These are phyloP conservation scores for Illadopsis cleaveri DNA, from an alignment of 2,113 vertebrate genomes.

Conservation along the genomic window DNA sequence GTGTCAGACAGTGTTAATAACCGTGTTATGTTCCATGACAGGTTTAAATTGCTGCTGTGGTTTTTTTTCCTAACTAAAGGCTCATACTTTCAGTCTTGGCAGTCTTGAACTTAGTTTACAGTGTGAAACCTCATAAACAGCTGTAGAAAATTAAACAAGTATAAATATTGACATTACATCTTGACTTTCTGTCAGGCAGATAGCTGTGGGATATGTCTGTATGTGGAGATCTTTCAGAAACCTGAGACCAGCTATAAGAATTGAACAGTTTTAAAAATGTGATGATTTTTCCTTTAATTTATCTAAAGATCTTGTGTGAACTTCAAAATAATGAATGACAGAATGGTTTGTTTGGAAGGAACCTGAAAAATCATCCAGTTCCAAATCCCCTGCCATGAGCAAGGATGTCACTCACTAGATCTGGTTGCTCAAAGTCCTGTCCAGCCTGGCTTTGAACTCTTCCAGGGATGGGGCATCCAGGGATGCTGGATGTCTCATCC, in stretches of 20 bases:
- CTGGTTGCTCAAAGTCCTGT: not conserved
- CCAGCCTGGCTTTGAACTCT: not conserved
- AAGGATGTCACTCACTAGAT: not conserved
- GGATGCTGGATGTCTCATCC: not conserved
- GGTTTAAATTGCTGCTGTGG: not conserved
- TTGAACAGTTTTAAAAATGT: not conserved
- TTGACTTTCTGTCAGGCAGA: not conserved
- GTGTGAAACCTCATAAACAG: not conserved
- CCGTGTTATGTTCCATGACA: not conserved
- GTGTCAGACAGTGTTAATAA: not conserved
- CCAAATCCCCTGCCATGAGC: not conserved
- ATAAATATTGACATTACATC: not conserved
- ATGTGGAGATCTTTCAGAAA: not conserved
- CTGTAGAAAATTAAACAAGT: not conserved
- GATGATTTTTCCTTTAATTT: not conserved
- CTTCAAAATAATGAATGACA: not conserved
- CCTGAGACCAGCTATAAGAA: not conserved
- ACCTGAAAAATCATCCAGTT: not conserved
- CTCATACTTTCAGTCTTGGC: not conserved
- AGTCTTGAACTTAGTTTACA: not conserved
- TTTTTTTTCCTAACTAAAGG: not conserved
- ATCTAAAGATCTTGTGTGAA: not conserved
- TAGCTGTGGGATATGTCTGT: accelerated
- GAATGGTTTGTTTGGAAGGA: not conserved
- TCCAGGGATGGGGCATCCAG: not conserved